Conservation (phyloP, 2,888 invertebrate species). For the Dicranocentrus wangi region DNA sequence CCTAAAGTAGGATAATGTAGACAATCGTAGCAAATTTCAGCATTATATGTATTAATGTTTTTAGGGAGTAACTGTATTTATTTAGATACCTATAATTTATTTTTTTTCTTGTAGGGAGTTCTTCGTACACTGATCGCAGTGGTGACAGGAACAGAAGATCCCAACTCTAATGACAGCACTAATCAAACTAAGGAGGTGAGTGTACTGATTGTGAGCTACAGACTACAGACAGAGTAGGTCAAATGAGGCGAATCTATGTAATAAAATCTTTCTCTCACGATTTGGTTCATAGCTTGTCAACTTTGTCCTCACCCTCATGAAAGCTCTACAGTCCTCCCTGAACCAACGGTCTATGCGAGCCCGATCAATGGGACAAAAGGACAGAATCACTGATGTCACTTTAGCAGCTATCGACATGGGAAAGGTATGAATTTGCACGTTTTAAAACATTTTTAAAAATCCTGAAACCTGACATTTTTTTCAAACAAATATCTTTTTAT, state of each 20-base stretch:
- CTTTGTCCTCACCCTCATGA: conserved; percentile 91
- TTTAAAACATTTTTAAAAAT: too few species aligned
- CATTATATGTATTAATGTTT: too few species aligned
- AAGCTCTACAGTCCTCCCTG: conserved; percentile 93
- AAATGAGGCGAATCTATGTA: too few species aligned
- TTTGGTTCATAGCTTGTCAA: conserved; percentile 84
- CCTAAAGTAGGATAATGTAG: too few species aligned
- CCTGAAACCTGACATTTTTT: background rate
- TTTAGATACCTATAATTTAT: conserved; percentile 2
- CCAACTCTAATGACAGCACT: conserved; percentile 92
- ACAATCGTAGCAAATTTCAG: too few species aligned
- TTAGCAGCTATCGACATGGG: conserved; percentile 90
- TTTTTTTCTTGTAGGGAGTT: conserved; percentile 87
- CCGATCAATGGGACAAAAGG: conserved; percentile 88
- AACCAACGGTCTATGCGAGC: conserved; percentile 91
- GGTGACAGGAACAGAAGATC: conserved; percentile 92
- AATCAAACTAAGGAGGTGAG: conserved; percentile 94
- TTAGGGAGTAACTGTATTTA: background rate
- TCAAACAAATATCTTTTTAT: background rate
- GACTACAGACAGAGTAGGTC: too few species aligned
- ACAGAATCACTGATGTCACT: conserved; percentile 91
- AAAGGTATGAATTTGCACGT: conserved; percentile 80
- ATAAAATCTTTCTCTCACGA: too few species aligned
- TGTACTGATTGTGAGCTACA: background rate
- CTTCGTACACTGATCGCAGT: conserved; percentile 93